Conservation (phyloP, 2,888 invertebrate species). For the Hylaea fasciaria region DNA sequence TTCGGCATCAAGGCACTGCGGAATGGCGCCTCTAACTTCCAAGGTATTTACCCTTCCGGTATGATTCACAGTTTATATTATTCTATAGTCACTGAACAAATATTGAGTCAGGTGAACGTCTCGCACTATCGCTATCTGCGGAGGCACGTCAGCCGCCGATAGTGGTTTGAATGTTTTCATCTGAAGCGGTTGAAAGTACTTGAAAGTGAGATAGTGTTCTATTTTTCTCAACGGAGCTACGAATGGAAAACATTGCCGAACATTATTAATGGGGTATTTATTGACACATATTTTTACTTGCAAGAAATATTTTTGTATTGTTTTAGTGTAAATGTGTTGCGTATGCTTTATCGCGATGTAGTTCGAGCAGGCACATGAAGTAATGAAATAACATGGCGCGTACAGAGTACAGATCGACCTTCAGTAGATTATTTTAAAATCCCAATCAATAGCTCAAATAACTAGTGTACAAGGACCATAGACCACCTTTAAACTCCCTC, state of each 20-base stretch:
- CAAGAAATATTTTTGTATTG: too few relatives aligned
- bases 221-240: background rate
- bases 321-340: too few relatives aligned
- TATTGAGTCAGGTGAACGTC: conserved; percentile 48
- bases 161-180: conserved; percentile 17
- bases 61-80: conserved; percentile 41
- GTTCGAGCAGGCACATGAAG: too few relatives aligned
- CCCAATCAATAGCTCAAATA: too few relatives aligned
- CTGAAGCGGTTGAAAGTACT: conserved; percentile 2
- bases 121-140: conserved; percentile 30
- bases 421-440: too few relatives aligned
- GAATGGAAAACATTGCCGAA: background rate
- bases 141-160: conserved; percentile 1
- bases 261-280: background rate
- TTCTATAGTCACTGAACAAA: conserved; percentile 42
- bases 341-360: too few relatives aligned
- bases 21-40: conserved; percentile 86
- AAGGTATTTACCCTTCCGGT: conserved; percentile 77
- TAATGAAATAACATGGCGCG: too few relatives aligned
- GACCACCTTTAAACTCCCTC: too few relatives aligned
- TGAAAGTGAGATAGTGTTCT: conserved; percentile 9
- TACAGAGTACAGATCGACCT: too few relatives aligned
- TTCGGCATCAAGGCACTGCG: conserved; percentile 91
- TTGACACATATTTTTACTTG: background rate
- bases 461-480: too few relatives aligned